Percentiles rank a stretch among this genome's conserved stretches.
phyloP scores from a whole-genome alignment of 1,140 invertebrate species.

The Contarinia nasturtii region DNA sequence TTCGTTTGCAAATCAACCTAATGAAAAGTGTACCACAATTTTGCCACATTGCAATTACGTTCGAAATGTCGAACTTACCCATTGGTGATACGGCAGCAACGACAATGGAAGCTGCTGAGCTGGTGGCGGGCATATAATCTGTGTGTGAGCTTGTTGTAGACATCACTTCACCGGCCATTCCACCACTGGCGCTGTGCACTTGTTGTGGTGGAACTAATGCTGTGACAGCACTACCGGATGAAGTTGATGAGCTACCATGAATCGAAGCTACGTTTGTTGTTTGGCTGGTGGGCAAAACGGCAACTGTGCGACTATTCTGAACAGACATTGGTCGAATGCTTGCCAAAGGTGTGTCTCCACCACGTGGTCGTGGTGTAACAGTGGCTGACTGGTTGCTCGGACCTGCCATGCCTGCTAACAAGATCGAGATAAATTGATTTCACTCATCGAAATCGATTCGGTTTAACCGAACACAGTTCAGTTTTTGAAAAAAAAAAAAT shows the following conservation, averaged over 20 bases:
- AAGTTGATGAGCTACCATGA: conserved; percentile 5
- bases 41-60: too few relatives aligned
- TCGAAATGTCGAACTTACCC: conserved; percentile 8
- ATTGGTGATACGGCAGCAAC: conserved; percentile 25
- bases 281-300: conserved; percentile 55
- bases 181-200: conserved; percentile 34
- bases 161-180: conserved; percentile 30
- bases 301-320: conserved; percentile 47
- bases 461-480: too few relatives aligned
- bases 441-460: too few relatives aligned
- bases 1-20: too few relatives aligned
- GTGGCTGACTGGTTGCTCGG: conserved; percentile 27
- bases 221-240: conserved; percentile 27
- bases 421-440: conserved; percentile 1
- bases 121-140: conserved; percentile 50
- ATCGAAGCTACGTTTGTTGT: conserved; percentile 5
- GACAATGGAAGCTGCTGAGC: conserved; percentile 31
- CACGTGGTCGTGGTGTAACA: conserved; percentile 35
- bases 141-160: conserved; percentile 38
- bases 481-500: too few relatives aligned
- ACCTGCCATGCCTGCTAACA: not conserved
- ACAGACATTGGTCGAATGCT: conserved; percentile 81
- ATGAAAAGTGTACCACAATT: too few relatives aligned
- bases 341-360: conserved; percentile 62
- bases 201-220: conserved; percentile 39